phyloP scores from a whole-genome alignment of 2,888 invertebrate species.

The Tupiocoris notatus region DNA sequence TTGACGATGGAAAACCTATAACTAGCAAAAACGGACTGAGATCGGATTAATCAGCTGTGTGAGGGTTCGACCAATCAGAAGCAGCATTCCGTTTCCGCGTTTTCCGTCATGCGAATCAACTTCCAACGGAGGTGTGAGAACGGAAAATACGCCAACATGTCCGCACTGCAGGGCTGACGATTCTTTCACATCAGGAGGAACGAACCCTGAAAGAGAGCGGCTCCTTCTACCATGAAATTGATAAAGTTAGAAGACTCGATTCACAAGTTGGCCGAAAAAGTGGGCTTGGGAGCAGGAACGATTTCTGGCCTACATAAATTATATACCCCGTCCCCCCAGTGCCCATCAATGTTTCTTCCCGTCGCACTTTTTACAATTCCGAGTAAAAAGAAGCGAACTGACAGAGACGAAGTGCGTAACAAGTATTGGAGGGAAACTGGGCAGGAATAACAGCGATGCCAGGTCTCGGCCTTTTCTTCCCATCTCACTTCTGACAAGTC shows the following conservation, averaged over 20 bases:
- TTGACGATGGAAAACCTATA: no score
- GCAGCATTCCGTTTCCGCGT: no score
- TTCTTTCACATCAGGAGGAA: conserved; percentile 6
- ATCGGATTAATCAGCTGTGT: no score
- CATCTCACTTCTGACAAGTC: background rate
- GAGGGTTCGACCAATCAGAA: no score
- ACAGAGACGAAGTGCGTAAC: conserved; percentile 17
- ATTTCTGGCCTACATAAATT: conserved; percentile 26
- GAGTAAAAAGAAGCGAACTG: background rate
- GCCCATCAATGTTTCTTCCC: background rate
- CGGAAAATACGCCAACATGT: conserved; percentile 23
- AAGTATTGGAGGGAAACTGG: background rate
- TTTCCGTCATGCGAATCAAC: no score
- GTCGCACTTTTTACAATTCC: background rate
- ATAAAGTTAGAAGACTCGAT: conserved; percentile 26
- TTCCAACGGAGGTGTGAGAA: no score
- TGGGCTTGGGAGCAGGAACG: conserved; percentile 9
- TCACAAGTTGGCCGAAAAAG: conserved; percentile 3
- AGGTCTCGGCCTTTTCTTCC: background rate
- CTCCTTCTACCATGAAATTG: conserved; percentile 33
- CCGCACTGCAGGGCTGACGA: conserved; percentile 14
- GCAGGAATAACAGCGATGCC: background rate
- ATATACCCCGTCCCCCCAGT: background rate
- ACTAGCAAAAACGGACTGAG: no score
- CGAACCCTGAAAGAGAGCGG: background rate